Base-by-base conservation (phyloP, 2,888 invertebrate species). In the Caenorhabditis auriculariae region DNA sequence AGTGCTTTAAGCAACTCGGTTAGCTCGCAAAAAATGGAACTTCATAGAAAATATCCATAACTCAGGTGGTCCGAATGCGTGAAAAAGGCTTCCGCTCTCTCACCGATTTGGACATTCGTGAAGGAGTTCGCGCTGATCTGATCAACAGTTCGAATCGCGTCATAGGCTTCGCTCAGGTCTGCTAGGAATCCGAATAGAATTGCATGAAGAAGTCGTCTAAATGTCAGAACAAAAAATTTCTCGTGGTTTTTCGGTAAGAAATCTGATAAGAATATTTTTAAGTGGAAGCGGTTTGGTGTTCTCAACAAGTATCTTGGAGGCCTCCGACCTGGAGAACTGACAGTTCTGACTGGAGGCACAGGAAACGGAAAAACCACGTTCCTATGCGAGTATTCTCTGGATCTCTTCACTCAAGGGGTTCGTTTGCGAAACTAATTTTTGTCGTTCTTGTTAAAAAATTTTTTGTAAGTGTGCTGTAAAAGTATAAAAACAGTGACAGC, bases 101-200 rank as follows among this genome's bases (percentile, higher is more conserved):
- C 66, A 78, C 77, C 47, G 84, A 84, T 67, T 77, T 85, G 29
- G 84, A 84, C 66, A 78, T 85, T 39, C 81, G 82, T 48, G 82
- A 82, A 50, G 76, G 75, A 42, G 74, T 80, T 23, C 70, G 75
- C 48, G 66, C 74, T 35, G 80, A 80, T 50, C 59, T 80, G 45
- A 57, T 80, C 39, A 68, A 77, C 46, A 57, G 63, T 4, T 54
- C 60, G 27, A 66, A 56, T 17, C 49, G 72, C 37, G 37, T 64
- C 39, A 52, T 52, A 29, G 77, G 77, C 21, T 62, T 75, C 32
- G 72, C 74, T 37, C 70, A 72, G 62, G 76, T 75, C 43, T 21
- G 9, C 19, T 4, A 4, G 12, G 28, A 28, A 17, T 3, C 15
- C n/a, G n/a, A n/a, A 28, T 24, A 43, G 19, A 39, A n/a, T 5